A percentile compares a stretch with the other conserved stretches of the same genome.
These are phyloP conservation scores for Fulmarus glacialis DNA, from an alignment of 2,113 vertebrate species.

Conservation along the genomic window DNA sequence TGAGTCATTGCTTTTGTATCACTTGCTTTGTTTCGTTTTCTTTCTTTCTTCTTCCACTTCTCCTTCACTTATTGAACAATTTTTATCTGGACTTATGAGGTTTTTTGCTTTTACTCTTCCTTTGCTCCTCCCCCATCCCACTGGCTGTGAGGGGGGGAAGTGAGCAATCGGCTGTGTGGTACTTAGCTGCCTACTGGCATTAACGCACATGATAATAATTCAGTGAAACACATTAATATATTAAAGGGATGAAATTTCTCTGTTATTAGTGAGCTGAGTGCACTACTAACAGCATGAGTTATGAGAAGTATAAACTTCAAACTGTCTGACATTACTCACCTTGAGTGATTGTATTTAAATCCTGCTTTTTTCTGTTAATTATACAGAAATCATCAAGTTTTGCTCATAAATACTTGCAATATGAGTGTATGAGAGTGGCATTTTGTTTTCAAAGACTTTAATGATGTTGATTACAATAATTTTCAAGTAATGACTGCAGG, in stretches of 20 bases:
- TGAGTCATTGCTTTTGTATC: background rate
- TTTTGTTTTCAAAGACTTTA: background rate
- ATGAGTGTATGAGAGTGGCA: background rate
- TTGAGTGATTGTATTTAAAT: background rate
- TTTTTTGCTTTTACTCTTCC: background rate
- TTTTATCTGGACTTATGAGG: rapidly evolving
- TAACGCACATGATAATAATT: background rate
- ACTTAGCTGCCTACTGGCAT: background rate
- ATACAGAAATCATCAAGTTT: background rate
- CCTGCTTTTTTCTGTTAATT: background rate
- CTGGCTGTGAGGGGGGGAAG: rapidly evolving
- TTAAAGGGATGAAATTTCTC: background rate
- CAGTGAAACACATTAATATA: background rate
- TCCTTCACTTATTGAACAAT: background rate
- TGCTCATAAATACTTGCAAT: background rate
- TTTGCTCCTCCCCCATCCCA: background rate
- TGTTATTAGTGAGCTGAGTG: background rate
- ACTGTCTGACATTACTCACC: background rate
- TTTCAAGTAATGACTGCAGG: background rate
- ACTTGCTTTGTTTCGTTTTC: background rate
- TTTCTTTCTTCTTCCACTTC: background rate
- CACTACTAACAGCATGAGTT: background rate
- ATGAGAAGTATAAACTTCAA: background rate
- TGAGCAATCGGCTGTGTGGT: rapidly evolving
- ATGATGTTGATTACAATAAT: background rate